These are phyloP conservation scores for Diploptera punctata DNA, from an alignment of 2,888 invertebrate species.

Conservation along the genomic window DNA sequence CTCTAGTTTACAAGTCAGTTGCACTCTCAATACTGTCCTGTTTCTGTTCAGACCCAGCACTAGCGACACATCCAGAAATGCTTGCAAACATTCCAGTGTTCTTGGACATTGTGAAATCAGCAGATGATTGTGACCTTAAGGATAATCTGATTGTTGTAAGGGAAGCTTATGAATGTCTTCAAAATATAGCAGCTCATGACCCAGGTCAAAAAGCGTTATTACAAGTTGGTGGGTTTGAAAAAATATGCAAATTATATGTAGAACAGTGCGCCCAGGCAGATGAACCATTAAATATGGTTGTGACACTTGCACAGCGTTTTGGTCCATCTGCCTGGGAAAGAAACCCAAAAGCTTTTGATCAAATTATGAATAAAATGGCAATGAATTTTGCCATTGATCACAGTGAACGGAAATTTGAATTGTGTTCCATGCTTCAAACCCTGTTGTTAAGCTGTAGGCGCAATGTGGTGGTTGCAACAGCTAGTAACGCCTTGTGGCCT, in stretches of 20 bases:
- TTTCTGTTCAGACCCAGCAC: constrained; percentile 81
- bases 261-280: constrained; percentile 90
- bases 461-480: constrained; percentile 66
- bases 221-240: constrained; percentile 77
- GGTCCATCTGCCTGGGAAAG: constrained; percentile 79
- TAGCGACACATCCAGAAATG: constrained; percentile 85
- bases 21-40: constrained; percentile 87
- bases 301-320: constrained; percentile 73
- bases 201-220: constrained; percentile 82
- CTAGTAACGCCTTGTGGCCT: constrained; percentile 81
- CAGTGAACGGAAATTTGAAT: constrained; percentile 87
- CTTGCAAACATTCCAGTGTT: constrained; percentile 82
- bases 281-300: constrained; percentile 82
- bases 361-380: constrained; percentile 81
- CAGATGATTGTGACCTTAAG: constrained; percentile 84
- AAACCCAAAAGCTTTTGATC: constrained; percentile 80
- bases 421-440: constrained; percentile 80
- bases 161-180: constrained; percentile 84
- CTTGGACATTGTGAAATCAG: constrained; percentile 81
- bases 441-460: constrained; percentile 76
- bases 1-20: constrained; percentile 88
- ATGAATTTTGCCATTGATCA: constrained; percentile 89
- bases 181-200: constrained; percentile 78
- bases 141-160: constrained; percentile 87
- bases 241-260: constrained; percentile 85